A percentile compares a stretch with the other conserved stretches of the same genome.
phyloP scores from a whole-genome alignment of 2,113 vertebrate genomes.

The Amphiprion percula region DNA sequence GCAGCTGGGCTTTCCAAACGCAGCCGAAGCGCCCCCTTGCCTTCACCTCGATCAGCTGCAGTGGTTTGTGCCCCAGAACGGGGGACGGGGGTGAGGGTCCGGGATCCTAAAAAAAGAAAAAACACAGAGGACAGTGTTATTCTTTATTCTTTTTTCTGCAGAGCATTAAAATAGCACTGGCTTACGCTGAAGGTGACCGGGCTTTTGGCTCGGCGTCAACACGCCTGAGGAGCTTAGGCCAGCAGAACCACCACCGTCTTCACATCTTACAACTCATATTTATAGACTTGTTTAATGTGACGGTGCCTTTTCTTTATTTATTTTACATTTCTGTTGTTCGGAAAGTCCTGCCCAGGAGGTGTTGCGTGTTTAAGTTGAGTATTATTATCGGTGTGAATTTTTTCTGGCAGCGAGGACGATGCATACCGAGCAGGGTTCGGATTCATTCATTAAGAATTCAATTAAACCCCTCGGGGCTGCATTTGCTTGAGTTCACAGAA shows the following conservation, averaged over 20 bases:
- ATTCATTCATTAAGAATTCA: constrained; percentile 59
- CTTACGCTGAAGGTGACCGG: constrained; percentile 50
- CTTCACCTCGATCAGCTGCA: constrained; percentile 97
- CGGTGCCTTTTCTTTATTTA: constrained; percentile 10
- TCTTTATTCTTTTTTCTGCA: constrained; percentile 22
- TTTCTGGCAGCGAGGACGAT: constrained; percentile 13
- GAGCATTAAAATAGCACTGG: constrained; percentile 30
- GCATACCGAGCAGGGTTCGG: constrained; percentile 31
- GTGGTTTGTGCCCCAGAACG: constrained; percentile 91
- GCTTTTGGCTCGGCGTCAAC: constrained; percentile 40
- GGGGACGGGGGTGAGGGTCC: constrained; percentile 94
- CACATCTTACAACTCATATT: constrained; percentile 48
- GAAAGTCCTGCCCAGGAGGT: constrained; percentile 19
- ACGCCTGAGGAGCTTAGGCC: constrained; percentile 48
- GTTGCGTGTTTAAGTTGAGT: constrained; percentile 17
- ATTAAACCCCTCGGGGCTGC: constrained; percentile 43
- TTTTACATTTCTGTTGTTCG: constrained; percentile 8
- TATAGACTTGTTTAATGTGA: constrained; percentile 27
- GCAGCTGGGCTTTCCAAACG: constrained; percentile 98
- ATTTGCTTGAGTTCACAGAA: constrained; percentile 46
- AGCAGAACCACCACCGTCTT: constrained; percentile 38
- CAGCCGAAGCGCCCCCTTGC: constrained; percentile 97
- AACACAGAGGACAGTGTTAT: constrained; percentile 19
- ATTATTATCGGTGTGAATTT: neutral
- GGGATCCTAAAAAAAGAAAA: constrained; percentile 86